Conservation (phyloP, 2,888 invertebrate species). For the Adineta ricciae region DNA sequence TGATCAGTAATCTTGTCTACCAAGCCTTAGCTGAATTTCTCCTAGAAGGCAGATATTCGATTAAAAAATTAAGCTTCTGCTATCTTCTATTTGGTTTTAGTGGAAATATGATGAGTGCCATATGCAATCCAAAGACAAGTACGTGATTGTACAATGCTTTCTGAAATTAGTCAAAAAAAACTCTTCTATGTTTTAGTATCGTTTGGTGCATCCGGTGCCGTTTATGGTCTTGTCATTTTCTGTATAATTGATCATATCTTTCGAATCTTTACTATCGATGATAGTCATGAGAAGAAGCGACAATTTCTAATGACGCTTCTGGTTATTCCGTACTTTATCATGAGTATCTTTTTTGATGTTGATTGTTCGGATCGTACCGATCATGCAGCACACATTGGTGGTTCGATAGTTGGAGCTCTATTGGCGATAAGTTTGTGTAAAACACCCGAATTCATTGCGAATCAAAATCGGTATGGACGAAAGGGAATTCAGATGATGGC, state of each 20-base stretch:
- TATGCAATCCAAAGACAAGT: background rate
- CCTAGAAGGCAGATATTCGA: background rate
- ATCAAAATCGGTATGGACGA: background rate
- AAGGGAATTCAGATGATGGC: background rate
- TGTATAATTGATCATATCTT: background rate
- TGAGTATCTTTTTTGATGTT: background rate
- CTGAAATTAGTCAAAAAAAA: too few relatives aligned
- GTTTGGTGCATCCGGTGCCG: background rate
- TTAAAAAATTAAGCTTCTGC: background rate
- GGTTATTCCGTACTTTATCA: background rate
- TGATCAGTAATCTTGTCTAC: background rate
- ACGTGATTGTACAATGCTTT: background rate
- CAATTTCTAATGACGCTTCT: background rate
- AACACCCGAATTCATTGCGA: background rate
- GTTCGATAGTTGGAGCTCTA: background rate
- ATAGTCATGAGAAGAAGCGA: background rate
- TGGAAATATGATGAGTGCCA: background rate
- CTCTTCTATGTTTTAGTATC: background rate
- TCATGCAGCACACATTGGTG: constrained; percentile 16
- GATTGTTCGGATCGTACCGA: background rate
- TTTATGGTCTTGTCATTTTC: background rate
- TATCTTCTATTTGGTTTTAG: background rate
- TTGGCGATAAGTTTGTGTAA: background rate
- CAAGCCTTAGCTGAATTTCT: background rate
- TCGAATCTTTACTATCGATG: background rate